Conservation (phyloP, 1,140 invertebrate species). For the Grapholita molesta region DNA sequence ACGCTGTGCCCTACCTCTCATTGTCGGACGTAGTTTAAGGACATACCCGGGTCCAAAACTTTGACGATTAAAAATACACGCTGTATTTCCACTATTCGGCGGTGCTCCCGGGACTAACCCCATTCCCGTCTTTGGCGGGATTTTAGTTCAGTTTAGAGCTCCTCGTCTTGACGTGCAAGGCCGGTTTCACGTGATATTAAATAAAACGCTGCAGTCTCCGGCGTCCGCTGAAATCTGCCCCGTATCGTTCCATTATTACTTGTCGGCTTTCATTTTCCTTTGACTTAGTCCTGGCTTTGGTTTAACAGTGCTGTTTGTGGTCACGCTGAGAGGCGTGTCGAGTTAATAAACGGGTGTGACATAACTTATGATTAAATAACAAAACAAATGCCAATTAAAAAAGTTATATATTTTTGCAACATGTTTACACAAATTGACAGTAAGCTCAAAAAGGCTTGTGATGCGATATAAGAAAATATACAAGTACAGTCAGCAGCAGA, state of each 20-base stretch:
- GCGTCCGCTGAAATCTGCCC: neutral
- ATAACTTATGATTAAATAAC: too few relatives aligned
- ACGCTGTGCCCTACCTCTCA: too few relatives aligned
- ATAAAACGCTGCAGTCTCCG: slow-evolving; percentile 8
- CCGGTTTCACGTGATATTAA: neutral
- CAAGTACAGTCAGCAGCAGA: too few relatives aligned
- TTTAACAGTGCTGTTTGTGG: neutral
- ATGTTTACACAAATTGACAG: too few relatives aligned
- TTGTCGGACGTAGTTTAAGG: too few relatives aligned
- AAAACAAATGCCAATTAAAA: too few relatives aligned
- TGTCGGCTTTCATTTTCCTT: neutral
- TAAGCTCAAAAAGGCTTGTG: too few relatives aligned
- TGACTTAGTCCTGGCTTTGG: neutral
- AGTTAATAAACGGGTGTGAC: neutral
- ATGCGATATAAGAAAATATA: too few relatives aligned
- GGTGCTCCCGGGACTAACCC: neutral
- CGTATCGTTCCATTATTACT: slow-evolving; percentile 9
- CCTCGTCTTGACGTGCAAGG: neutral
- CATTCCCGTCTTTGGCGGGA: neutral
- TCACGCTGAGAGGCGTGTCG: neutral
- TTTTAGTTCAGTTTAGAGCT: neutral
- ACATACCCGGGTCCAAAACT: too few relatives aligned
- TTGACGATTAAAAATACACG: too few relatives aligned
- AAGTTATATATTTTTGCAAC: too few relatives aligned
- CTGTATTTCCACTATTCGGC: neutral